Conservation (phyloP, 2,888 invertebrate genomes). For the Latrodectus hesperus region DNA sequence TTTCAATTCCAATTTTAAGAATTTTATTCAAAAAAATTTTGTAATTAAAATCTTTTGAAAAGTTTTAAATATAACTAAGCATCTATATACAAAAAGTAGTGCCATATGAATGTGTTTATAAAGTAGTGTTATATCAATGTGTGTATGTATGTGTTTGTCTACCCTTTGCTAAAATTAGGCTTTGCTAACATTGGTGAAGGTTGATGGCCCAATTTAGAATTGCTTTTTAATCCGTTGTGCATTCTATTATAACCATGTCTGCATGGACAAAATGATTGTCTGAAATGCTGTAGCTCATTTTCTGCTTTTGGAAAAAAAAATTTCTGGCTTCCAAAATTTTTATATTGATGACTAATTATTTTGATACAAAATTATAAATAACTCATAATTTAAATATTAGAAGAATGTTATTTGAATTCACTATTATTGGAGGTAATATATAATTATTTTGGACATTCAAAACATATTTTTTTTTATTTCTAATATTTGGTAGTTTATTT, state of each 20-base stretch:
- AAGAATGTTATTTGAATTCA: neutral
- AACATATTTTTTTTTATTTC: neutral
- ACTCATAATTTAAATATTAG: neutral
- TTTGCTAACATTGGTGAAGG: slow-evolving; percentile 62
- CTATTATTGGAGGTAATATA: too few species aligned
- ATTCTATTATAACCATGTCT: slow-evolving; percentile 47
- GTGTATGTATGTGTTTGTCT: slow-evolving; percentile 21
- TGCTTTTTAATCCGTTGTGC: slow-evolving; percentile 56
- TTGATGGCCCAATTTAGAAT: slow-evolving; percentile 62
- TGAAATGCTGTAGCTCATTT: slow-evolving; percentile 26
- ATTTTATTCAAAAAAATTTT: too few species aligned
- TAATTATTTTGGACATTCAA: too few species aligned
- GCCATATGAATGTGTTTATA: neutral
- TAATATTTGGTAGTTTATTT: neutral
- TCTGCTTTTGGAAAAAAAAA: slow-evolving; percentile 29
- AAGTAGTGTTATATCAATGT: slow-evolving; percentile 17
- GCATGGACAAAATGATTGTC: slow-evolving; percentile 37
- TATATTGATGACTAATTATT: neutral
- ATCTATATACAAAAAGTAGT: too few species aligned
- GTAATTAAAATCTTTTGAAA: too few species aligned
- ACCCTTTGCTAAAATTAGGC: slow-evolving; percentile 39
- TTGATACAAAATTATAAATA: neutral
- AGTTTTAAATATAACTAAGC: too few species aligned
- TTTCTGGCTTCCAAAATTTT: neutral
- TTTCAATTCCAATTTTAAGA: too few species aligned